Conservation (phyloP, 2,113 vertebrate species). For the Collichthys lucidus region DNA sequence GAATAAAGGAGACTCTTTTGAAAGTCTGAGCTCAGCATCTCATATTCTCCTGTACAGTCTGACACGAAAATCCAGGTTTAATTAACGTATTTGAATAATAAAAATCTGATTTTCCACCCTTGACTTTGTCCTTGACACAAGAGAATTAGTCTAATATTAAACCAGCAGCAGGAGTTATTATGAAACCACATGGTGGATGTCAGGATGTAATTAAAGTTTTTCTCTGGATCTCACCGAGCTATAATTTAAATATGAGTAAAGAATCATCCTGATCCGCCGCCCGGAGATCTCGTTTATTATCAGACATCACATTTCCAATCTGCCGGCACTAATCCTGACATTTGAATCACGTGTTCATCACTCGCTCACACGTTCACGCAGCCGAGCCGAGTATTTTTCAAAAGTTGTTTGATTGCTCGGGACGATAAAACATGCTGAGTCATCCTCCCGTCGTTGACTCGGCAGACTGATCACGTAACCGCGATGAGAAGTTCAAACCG, state of each 20-base stretch:
- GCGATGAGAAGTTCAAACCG: neutral
- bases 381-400: too few relatives aligned
- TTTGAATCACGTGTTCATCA: too few relatives aligned
- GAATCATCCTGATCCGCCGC: neutral
- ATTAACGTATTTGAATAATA: neutral
- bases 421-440: neutral
- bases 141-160: neutral
- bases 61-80: too few relatives aligned
- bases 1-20: neutral
- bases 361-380: neutral
- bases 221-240: neutral
- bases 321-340: too few relatives aligned
- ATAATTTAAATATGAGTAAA: neutral
- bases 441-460: neutral
- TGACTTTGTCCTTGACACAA: neutral
- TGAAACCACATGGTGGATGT: neutral
- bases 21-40: neutral
- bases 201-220: constrained; percentile 20
- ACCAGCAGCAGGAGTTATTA: neutral
- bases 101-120: neutral
- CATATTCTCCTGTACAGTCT: neutral
- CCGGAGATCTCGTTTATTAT: neutral
- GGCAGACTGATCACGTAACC: neutral
- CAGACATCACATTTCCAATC: neutral
- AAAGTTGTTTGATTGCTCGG: too few relatives aligned